Base-by-base conservation (phyloP, 2,113 vertebrate genomes). In the Salvator merianae region DNA sequence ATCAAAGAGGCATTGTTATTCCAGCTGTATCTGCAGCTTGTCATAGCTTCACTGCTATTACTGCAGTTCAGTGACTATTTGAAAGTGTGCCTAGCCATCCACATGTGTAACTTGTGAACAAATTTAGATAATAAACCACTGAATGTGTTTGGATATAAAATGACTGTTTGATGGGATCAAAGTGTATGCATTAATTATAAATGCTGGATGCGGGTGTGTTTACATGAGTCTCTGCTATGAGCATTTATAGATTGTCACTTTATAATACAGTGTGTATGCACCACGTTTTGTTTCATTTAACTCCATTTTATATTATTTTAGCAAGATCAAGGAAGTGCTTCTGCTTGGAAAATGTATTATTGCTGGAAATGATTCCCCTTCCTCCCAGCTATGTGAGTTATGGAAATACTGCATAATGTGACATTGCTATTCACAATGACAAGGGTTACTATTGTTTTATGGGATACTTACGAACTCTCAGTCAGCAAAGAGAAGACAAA, bases 1-100 rank as follows among this genome's bases (percentile, higher is more conserved):
- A 92, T 87, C 75, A 89, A 88, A 87, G 3, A 0, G 18, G 71
- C 74, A 86, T 47, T 91, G 9, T 83, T 38, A 85, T 18, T 92
- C 83, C 73, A 71, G 34, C 85, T 66, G 82, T 55, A 28, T 65
- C 50, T 79, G 38, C 13, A 14, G 4, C 32, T 50, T 4, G 30
- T 66, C 75, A 43, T 79, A 22, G 66, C 53, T 8, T 2, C 34
- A 1, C 71, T 81, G 7, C 4, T 69, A 62, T 84, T 85, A 84
- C 24, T 89, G 28, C 6, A 76, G 1, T 14, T 87, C 84, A 59
- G 80, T 68, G 38, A 85, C 43, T 85, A 32, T 1, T 28, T 9
- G 13, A 79, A 88, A 83, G 2, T 70, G 55, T 84, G 74, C 76
- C 84, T 16, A 43, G 34, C 28, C 76, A n/a, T 38, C 1, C 73